A percentile compares a stretch with the other conserved stretches of the same genome.
phyloP scores from a whole-genome alignment of 2,888 invertebrate species.

The Caenorhabditis imperialis region DNA sequence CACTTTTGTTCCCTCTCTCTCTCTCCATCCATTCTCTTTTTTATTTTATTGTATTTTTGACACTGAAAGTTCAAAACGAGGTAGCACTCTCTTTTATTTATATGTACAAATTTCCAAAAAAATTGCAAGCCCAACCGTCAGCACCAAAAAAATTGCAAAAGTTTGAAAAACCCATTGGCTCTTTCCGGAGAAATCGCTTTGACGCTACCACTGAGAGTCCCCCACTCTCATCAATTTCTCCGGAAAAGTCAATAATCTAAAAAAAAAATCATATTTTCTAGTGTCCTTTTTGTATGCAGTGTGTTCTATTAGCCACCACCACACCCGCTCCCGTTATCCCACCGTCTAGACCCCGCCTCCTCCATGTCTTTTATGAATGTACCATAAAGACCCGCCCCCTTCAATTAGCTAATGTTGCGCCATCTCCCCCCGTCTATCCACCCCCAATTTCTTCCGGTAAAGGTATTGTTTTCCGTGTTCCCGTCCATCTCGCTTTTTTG shows the following conservation, averaged over 20 bases:
- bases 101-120: constrained; percentile 35
- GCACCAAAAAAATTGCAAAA: constrained; percentile 46
- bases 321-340: constrained; percentile 1
- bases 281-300: background rate
- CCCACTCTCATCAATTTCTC: constrained; percentile 1
- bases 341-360: constrained; percentile 11
- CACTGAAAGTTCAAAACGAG: constrained; percentile 27
- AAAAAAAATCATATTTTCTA: constrained; percentile 9
- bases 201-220: constrained; percentile 3
- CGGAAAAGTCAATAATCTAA: constrained; percentile 13
- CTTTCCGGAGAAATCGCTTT: no score
- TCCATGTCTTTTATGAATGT: constrained; percentile 34
- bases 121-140: background rate
- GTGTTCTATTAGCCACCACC: constrained; percentile 4
- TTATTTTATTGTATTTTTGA: constrained; percentile 23
- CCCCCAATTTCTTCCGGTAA: constrained; percentile 18
- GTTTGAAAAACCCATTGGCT: constrained; percentile 38
- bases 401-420: background rate
- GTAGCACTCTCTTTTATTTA: constrained; percentile 6
- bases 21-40: background rate
- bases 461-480: background rate
- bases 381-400: constrained; percentile 20
- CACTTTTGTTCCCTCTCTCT: constrained; percentile 1
- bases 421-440: background rate
- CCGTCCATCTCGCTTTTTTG: constrained; percentile 1